Evolutionary conservation across 2,888 invertebrate genomes (phyloP), one percentile per base, ranked within the genome.

Genomic region (Nymphalis c-album): DNA sequence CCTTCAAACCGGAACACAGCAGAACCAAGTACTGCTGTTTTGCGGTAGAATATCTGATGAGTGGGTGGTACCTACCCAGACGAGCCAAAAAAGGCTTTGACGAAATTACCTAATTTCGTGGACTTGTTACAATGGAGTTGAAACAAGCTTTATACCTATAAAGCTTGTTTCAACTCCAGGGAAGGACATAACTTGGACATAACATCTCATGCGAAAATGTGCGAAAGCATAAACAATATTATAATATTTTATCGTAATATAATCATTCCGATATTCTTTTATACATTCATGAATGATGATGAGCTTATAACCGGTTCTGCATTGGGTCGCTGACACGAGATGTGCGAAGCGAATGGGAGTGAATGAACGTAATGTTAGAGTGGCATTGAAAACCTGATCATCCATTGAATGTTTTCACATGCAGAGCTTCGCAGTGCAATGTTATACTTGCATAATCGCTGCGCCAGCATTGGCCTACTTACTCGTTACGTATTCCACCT

Each of bases 321-420:
- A 72, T 70, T 67, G 59, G 78, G 76, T 76, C 76, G 70, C 48
- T 73, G 74, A 75, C 75, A 68, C 70, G 72, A 75, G 74, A 74
- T 76, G 76, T 73, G 73, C 71, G 55, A 64, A 71, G 68, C 81
- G 78, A 78, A 81, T 78, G 80, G 55, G 68, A 72, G 69, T 81
- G 78, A 78, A 81, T 78, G 80, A 77, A 77, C 76, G 79, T 76
- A 71, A 22, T 50, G 63, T 66, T 61, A 69, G 58, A 67, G 46
- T 67, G 67, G 63, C 67, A 67, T 67, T 64, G 70, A 53, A 51
- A 47, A 31, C 47, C 51, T 13, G 26, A 35, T 53, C 46, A 45
- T 60, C 46, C 46, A 51, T 40, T 59, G 46, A 10, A 47, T 17
- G n/a, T 53, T 55, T 35, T 31, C 46, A 46, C 55, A 55, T 60